Evolutionary conservation across 2,888 invertebrate genomes (phyloP).

Genomic region (Hedya salicella): DNA sequence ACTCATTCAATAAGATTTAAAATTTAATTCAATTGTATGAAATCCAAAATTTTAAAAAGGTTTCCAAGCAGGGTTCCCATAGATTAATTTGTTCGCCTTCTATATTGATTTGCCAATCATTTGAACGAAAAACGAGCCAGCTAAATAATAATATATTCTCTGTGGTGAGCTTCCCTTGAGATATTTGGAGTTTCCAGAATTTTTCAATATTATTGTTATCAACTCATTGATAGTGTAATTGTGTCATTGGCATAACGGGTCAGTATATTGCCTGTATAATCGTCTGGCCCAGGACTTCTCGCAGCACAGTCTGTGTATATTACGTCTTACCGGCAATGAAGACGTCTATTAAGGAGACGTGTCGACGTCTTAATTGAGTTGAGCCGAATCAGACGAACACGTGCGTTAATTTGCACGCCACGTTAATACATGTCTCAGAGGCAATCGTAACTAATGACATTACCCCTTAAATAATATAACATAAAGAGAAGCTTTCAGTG

Average conservation of each 20-base stretch:
- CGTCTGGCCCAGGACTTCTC: conserved; percentile 37
- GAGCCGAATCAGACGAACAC: conserved; percentile 50
- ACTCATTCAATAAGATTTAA: no score
- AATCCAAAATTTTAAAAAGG: no score
- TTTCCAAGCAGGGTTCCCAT: no score
- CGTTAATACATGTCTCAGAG: conserved; percentile 31
- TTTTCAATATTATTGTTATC: no score
- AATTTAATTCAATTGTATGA: no score
- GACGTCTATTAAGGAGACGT: conserved; percentile 48
- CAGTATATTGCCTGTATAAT: background rate
- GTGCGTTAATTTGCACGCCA: conserved; percentile 48
- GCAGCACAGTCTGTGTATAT: conserved; percentile 37
- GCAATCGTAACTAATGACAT: conserved; percentile 23
- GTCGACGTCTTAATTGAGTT: conserved; percentile 53
- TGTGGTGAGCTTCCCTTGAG: no score
- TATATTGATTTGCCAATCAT: no score
- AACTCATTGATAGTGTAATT: no score
- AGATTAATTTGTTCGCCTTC: no score
- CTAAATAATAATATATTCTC: no score
- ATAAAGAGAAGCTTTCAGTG: background rate
- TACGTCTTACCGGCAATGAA: conserved; percentile 48
- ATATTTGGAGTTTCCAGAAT: no score
- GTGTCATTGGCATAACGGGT: background rate
- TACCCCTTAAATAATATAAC: background rate
- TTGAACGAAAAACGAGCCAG: no score